These are phyloP conservation scores for Brotula barbata DNA, from an alignment of 2,797 vertebrate species.

Conservation along the genomic window DNA sequence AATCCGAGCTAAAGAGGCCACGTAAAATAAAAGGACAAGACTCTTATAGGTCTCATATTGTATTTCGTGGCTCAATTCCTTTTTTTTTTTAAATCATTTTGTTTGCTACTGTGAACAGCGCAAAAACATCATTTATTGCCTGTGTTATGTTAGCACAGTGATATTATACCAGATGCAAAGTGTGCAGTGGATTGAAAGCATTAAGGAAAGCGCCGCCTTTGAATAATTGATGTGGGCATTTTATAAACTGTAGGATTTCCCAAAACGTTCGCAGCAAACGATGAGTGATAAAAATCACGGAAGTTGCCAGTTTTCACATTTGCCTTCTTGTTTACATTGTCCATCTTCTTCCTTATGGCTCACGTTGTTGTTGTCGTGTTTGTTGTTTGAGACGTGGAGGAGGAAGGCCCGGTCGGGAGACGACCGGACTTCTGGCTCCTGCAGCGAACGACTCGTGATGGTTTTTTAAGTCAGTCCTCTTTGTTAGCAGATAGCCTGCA, in stretches of 20 bases:
- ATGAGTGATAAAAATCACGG: slow-evolving; percentile 5
- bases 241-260: slow-evolving; percentile 19
- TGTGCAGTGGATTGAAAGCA: slow-evolving; percentile 14
- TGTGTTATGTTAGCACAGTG: neutral
- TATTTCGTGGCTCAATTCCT: too few species aligned
- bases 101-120: too few species aligned
- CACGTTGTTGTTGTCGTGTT: slow-evolving; percentile 18
- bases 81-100: too few species aligned
- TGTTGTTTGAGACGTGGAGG: slow-evolving; percentile 55
- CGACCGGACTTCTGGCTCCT: slow-evolving; percentile 35
- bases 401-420: slow-evolving; percentile 23
- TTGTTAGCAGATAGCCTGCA: slow-evolving; percentile 85
- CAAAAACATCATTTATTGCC: too few species aligned
- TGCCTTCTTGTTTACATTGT: neutral
- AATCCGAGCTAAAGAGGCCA: slow-evolving; percentile 23
- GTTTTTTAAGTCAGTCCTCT: slow-evolving; percentile 70
- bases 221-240: slow-evolving; percentile 30
- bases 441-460: slow-evolving; percentile 35
- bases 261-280: slow-evolving; percentile 2
- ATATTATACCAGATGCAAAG: too few species aligned
- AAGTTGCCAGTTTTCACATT: slow-evolving; percentile 17
- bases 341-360: neutral
- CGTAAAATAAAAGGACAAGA: slow-evolving; percentile 26
- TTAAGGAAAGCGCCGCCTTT: slow-evolving; percentile 13
- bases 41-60: too few species aligned